phyloP scores from a whole-genome alignment of 2,888 invertebrate genomes.

The Philopedon plagiatum region DNA sequence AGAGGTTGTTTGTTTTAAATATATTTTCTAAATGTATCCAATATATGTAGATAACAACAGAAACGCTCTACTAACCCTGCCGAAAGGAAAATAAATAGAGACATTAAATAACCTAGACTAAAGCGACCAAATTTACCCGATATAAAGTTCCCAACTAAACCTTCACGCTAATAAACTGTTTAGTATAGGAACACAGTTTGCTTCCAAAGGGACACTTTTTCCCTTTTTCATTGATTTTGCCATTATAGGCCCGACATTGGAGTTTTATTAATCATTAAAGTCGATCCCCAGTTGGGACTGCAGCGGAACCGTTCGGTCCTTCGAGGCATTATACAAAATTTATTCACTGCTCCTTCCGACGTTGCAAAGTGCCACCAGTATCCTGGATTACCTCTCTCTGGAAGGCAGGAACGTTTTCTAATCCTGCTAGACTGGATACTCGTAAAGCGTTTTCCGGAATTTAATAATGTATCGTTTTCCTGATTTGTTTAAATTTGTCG shows the following conservation, averaged over 20 bases:
- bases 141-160: slow-evolving; percentile 12
- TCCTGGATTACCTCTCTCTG: slow-evolving; percentile 33
- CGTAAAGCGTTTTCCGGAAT: slow-evolving; percentile 30
- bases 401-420: slow-evolving; percentile 30
- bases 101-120: neutral
- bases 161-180: slow-evolving; percentile 27
- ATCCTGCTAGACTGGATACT: slow-evolving; percentile 31
- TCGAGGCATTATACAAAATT: slow-evolving; percentile 42
- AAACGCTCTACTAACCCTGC: neutral
- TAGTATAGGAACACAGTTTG: slow-evolving; percentile 17
- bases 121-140: neutral
- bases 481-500: neutral
- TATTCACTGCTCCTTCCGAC: slow-evolving; percentile 37
- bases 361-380: slow-evolving; percentile 21
- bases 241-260: slow-evolving; percentile 43
- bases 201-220: slow-evolving; percentile 27
- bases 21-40: neutral
- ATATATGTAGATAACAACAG: neutral
- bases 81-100: neutral
- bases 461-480: slow-evolving; percentile 27
- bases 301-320: slow-evolving; percentile 30
- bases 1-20: too few relatives aligned
- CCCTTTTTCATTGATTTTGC: slow-evolving; percentile 45
- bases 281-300: slow-evolving; percentile 21
- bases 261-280: slow-evolving; percentile 48